Evolutionary conservation across 2,797 vertebrate species (phyloP), one percentile per base, ranked within the genome.

Genomic region (Taenioides sp.): DNA sequence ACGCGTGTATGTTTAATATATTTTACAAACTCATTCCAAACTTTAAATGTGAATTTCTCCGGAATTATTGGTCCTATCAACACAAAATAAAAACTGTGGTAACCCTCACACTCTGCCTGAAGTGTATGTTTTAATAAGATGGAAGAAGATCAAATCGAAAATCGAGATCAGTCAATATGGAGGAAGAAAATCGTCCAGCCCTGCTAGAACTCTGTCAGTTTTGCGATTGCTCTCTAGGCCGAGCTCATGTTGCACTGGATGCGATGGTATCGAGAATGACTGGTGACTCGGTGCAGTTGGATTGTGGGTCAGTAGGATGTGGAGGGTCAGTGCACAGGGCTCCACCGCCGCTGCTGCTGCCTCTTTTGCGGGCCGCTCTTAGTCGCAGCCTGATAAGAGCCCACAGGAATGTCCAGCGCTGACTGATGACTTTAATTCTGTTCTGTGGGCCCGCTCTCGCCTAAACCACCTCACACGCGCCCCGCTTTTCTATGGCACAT

Each of bases 341-440:
- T 22, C 52, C 22, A 9, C 52, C 22, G 71, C n/a, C 75, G 64
- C 14, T 52, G 80, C 80, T 74, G 77, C 67, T 78, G 71, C 14
- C 43, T 47, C 43, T 43, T 11, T 50, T 70, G 69, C 76, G 49
- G 70, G 72, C 79, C 84, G 80, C 84, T 90, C 81, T 91, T 87
- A 79, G 73, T 7, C 11, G 9, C 37, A 83, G 80, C 58, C 81
- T 82, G 87, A 90, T 82, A 86, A 90, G 79, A 82, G 80, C 81
- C 80, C 72, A 69, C 80, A 86, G 88, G 81, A 90, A 90, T 88
- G 84, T 89, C 75, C 70, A 65, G 69, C 75, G 59, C 62, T 84
- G 84, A 88, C 84, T 84, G 88, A 86, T 87, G 84, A 71, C 82
- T 90, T 88, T 86, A 84, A 88, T 86, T 85, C 79, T 73, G 76